Percentiles rank a stretch among this genome's conserved stretches.
Evolutionary conservation across 2,888 invertebrate genomes (phyloP).

Genomic region (Octodonta nipae): DNA sequence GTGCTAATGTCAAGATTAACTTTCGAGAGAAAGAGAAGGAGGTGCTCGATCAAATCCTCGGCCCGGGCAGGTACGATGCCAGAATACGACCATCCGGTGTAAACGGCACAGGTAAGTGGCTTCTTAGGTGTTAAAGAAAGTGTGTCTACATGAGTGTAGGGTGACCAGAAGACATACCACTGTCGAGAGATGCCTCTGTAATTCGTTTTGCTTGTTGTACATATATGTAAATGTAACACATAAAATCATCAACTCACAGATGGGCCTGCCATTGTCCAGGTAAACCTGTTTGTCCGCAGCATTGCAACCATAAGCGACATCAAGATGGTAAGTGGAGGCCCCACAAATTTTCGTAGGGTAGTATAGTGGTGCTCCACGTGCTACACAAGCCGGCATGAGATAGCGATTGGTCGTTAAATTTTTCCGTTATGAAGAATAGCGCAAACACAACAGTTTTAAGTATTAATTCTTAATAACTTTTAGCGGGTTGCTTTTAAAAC

Average conservation of each 20-base stretch:
- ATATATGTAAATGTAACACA: slow-evolving; percentile 30
- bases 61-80: slow-evolving; percentile 81
- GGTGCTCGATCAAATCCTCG: slow-evolving; percentile 84
- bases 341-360: slow-evolving; percentile 31
- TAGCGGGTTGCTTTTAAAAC: too few species aligned
- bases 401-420: slow-evolving; percentile 17
- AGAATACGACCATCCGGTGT: slow-evolving; percentile 84
- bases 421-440: slow-evolving; percentile 6
- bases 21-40: slow-evolving; percentile 89
- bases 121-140: slow-evolving; percentile 8
- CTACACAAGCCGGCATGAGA: slow-evolving; percentile 33
- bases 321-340: slow-evolving; percentile 84
- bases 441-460: slow-evolving; percentile 14
- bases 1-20: slow-evolving; percentile 70
- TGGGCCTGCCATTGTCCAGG: slow-evolving; percentile 92
- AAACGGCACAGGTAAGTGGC: slow-evolving; percentile 77
- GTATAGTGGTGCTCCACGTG: slow-evolving; percentile 30
- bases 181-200: slow-evolving; percentile 15
- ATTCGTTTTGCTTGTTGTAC: slow-evolving; percentile 28
- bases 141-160: slow-evolving; percentile 14
- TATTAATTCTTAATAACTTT: too few species aligned
- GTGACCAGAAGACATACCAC: slow-evolving; percentile 14
- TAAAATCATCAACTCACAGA: slow-evolving; percentile 48
- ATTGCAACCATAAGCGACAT: slow-evolving; percentile 97
- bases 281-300: slow-evolving; percentile 96